Conservation (phyloP, 2,888 invertebrate species). For the Hipparchia sbordonii region DNA sequence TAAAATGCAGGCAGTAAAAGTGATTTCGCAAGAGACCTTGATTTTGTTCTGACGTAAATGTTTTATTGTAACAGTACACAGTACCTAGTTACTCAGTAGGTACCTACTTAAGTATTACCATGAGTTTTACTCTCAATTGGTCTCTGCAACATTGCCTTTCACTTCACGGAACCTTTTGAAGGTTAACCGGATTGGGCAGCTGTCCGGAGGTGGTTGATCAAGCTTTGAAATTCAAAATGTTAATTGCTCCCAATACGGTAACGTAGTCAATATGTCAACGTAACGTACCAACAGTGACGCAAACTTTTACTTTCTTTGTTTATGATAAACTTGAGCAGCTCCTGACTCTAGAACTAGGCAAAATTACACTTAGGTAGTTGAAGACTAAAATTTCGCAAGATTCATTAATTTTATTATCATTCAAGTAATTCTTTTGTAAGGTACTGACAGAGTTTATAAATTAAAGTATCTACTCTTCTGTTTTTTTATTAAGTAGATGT, state of each 20-base stretch:
- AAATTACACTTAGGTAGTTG: not conserved
- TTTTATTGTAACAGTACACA: slow-evolving; percentile 26
- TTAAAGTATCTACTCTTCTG: too few relatives aligned
- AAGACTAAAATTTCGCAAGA: too few relatives aligned
- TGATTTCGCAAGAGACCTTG: slow-evolving; percentile 44
- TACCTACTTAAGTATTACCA: slow-evolving; percentile 16
- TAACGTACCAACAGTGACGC: not conserved
- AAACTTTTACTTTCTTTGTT: slow-evolving; percentile 17
- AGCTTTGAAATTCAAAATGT: slow-evolving; percentile 18
- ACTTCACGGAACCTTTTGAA: slow-evolving; percentile 56
- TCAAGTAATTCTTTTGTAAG: too few relatives aligned
- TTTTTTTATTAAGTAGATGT: too few relatives aligned
- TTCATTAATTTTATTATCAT: too few relatives aligned
- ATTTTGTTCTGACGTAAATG: slow-evolving; percentile 42
- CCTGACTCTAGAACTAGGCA: not conserved
- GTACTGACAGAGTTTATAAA: too few relatives aligned
- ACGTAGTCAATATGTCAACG: not conserved
- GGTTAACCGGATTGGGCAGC: slow-evolving; percentile 57
- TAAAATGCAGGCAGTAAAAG: slow-evolving; percentile 43
- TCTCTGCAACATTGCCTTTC: slow-evolving; percentile 64
- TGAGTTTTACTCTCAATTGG: slow-evolving; percentile 36
- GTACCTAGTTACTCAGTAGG: not conserved
- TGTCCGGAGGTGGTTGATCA: slow-evolving; percentile 1
- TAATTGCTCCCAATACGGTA: slow-evolving; percentile 11
- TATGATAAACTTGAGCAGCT: too few relatives aligned